These are phyloP conservation scores for Myotis yumanensis DNA, from an alignment of 2,113 vertebrate genomes.

Conservation along the genomic window DNA sequence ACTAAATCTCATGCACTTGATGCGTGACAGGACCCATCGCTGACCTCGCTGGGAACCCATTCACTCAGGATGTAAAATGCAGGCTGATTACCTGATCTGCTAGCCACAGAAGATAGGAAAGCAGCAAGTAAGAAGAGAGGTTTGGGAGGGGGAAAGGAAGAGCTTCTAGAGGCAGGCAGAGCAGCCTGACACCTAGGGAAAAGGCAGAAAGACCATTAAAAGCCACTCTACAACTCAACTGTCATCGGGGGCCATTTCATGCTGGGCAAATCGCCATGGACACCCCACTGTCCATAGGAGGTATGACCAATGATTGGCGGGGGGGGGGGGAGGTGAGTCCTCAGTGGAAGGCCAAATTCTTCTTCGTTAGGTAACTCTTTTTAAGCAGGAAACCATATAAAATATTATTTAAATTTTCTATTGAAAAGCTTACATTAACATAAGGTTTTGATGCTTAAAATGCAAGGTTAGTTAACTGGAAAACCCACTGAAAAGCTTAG, in stretches of 20 bases:
- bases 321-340: not conserved
- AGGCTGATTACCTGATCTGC: constrained; percentile 66
- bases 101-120: constrained; percentile 73
- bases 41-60: not conserved
- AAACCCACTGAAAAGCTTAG: not conserved
- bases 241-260: not conserved
- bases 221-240: not conserved
- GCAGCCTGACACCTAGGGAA: constrained; percentile 74
- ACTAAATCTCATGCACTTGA: constrained; percentile 5
- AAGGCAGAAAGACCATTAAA: constrained; percentile 74
- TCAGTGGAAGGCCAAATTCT: not conserved
- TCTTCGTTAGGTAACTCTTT: not conserved
- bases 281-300: not conserved
- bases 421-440: not conserved
- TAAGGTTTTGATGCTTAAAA: not conserved
- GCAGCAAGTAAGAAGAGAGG: constrained; percentile 65
- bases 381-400: not conserved
- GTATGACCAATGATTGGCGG: not conserved
- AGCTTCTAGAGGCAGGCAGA: constrained; percentile 72
- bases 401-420: constrained; percentile 2
- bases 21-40: not conserved
- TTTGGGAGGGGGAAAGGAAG: constrained; percentile 64
- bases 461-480: not conserved
- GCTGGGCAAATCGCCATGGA: not conserved
- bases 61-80: not conserved